Conservation (phyloP, 2,113 vertebrate species). For the Calyptomena viridis region DNA sequence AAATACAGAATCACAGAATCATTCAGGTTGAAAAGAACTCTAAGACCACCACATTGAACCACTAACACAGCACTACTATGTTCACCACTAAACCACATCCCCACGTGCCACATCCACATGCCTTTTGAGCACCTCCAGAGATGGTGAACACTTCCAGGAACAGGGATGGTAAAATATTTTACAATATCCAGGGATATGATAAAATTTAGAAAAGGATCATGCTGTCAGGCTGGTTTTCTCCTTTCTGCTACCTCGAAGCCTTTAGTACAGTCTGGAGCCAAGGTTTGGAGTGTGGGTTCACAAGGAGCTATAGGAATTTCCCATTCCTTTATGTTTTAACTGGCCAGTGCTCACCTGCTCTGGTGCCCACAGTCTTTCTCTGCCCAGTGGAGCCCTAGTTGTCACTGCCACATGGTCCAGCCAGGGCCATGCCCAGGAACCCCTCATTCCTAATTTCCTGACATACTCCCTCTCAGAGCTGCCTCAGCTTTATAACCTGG, state of each 20-base stretch:
- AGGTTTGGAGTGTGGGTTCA: not conserved
- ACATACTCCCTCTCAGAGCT: not conserved
- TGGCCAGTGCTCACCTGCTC: not conserved
- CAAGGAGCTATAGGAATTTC: not conserved
- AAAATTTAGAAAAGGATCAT: not conserved
- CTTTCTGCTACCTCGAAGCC: not conserved
- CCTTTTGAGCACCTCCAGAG: not conserved
- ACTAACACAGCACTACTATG: not conserved
- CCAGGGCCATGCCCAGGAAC: accelerated
- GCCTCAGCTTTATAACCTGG: not conserved
- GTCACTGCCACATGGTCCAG: accelerated
- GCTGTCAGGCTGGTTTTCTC: not conserved
- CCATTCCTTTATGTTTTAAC: not conserved
- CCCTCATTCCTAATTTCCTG: not conserved
- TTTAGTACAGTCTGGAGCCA: not conserved
- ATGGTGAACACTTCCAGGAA: not conserved
- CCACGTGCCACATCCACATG: not conserved
- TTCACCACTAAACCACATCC: not conserved
- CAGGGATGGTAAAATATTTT: not conserved
- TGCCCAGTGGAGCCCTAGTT: not conserved
- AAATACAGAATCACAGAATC: not conserved
- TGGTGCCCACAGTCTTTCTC: accelerated
- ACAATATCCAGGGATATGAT: not conserved
- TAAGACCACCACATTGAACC: not conserved
- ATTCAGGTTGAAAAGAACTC: not conserved